Conservation (phyloP, 2,113 vertebrate genomes). For the Narcine bancroftii region DNA sequence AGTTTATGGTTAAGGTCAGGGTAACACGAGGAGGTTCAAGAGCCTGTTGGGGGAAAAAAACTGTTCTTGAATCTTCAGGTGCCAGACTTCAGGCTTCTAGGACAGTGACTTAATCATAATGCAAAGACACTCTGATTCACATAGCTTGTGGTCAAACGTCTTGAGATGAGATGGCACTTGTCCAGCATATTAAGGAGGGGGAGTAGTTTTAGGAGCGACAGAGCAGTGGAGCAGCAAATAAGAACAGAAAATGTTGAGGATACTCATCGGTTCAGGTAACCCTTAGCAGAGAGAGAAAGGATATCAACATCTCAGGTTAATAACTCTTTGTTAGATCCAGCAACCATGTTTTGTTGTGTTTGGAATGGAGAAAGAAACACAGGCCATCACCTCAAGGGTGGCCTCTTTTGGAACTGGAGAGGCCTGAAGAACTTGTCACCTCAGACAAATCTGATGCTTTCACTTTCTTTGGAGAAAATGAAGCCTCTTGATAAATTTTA, state of each 20-base stretch:
- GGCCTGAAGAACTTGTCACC: not conserved
- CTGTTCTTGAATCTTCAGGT: too few species aligned
- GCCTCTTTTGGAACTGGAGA: not conserved
- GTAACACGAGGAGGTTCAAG: too few species aligned
- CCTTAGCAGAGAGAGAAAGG: not conserved
- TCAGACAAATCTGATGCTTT: not conserved
- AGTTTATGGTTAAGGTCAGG: too few species aligned
- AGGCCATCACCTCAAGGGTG: not conserved
- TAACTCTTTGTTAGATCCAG: not conserved
- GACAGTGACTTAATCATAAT: too few species aligned
- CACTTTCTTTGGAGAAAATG: not conserved
- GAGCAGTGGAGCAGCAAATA: not conserved
- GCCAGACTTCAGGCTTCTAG: too few species aligned
- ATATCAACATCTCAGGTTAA: not conserved
- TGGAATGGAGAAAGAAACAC: not conserved
- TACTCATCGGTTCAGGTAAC: not conserved
- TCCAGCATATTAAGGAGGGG: not conserved
- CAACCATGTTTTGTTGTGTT: not conserved
- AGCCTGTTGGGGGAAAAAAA: too few species aligned
- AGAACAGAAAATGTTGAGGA: not conserved
- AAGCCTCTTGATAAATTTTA: not conserved
- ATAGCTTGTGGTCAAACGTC: not conserved
- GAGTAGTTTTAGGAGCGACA: not conserved
- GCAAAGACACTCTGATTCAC: not conserved
- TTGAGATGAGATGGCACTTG: not conserved